Percentiles rank a stretch among this genome's conserved stretches.
Evolutionary conservation across 2,113 vertebrate genomes (phyloP).

Genomic region (Noturus placidus): DNA sequence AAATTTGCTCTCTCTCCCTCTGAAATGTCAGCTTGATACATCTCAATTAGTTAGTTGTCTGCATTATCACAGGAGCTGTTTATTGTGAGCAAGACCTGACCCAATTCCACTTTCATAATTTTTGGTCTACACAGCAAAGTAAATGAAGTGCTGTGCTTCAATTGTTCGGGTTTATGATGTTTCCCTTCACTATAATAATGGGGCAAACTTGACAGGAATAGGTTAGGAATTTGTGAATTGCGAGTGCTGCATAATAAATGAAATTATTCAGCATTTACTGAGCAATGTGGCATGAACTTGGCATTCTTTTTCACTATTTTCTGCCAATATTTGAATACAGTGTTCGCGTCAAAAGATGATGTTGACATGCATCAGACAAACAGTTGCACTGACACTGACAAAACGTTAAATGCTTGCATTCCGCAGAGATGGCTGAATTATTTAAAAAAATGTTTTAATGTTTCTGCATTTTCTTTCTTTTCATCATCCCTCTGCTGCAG

Average conservation of each 20-base stretch:
- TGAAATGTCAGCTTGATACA: conserved; percentile 26
- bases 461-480: conserved; percentile 36
- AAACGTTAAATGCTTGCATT: conserved; percentile 41
- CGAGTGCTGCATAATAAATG: conserved; percentile 63
- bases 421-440: background rate
- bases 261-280: conserved; percentile 67
- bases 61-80: background rate
- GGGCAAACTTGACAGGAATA: conserved; percentile 59
- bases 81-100: conserved; percentile 49
- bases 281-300: conserved; percentile 58
- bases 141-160: conserved; percentile 32
- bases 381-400: conserved; percentile 43
- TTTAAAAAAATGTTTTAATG: background rate
- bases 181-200: conserved; percentile 53
- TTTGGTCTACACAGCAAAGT: conserved; percentile 48
- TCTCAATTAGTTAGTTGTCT: conserved; percentile 7
- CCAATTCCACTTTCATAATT: conserved; percentile 68
- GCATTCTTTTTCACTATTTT: conserved; percentile 43
- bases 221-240: conserved; percentile 63
- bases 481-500: conserved; percentile 28
- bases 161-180: conserved; percentile 34
- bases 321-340: conserved; percentile 48
- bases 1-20: background rate
- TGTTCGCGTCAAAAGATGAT: conserved; percentile 57
- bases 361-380: conserved; percentile 53